phyloP scores from a whole-genome alignment of 2,113 vertebrate species.

The Oreochromis aureus region DNA sequence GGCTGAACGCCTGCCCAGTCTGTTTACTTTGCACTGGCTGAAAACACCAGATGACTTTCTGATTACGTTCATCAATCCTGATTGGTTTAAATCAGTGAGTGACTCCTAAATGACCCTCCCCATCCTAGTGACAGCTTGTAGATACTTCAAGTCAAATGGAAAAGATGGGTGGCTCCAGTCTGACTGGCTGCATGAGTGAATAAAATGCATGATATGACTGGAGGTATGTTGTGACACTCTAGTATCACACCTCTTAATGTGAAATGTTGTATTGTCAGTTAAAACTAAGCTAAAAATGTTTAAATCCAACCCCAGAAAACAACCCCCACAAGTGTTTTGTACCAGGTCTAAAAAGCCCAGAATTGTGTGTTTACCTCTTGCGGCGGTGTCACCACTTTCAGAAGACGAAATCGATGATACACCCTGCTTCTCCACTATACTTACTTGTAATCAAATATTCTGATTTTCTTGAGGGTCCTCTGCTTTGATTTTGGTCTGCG shows the following conservation, averaged over 20 bases:
- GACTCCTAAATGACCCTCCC: neutral
- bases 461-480: neutral
- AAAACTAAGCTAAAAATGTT: neutral
- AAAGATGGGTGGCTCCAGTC: neutral
- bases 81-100: neutral
- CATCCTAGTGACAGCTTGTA: neutral
- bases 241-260: neutral
- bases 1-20: neutral
- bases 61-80: neutral
- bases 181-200: neutral
- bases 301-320: neutral
- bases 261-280: neutral
- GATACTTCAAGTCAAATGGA: neutral
- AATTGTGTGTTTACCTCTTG: neutral
- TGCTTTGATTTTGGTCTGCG: neutral
- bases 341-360: neutral
- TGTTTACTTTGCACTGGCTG: neutral
- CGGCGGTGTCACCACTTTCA: neutral
- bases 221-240: neutral
- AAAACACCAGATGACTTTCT: neutral
- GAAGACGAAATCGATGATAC: neutral
- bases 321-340: neutral
- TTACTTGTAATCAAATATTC: neutral
- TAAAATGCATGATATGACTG: neutral
- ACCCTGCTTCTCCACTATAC: neutral